Base-by-base conservation (phyloP, 2,113 vertebrate genomes). In the Rhabdomys dilectus region DNA sequence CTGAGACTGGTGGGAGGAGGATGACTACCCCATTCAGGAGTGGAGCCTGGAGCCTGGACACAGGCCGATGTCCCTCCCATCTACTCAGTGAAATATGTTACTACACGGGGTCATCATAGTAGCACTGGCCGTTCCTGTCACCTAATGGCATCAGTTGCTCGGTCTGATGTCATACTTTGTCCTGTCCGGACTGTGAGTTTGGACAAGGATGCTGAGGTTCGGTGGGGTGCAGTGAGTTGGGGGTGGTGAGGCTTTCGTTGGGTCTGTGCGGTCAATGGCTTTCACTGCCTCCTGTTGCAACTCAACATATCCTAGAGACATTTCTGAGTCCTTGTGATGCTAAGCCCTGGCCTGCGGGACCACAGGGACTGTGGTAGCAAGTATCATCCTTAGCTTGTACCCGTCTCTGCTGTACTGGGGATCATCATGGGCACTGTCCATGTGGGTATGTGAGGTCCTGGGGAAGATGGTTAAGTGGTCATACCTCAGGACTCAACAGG, bases 71-170 rank as follows among this genome's bases (percentile, higher is more conserved):
- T 1, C 0, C 80, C n/a, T 60, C 39, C 78, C 48, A 2, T 29
- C 66, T 53, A 12, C 51, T 36, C 12, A 51, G 0, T 58, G 19
- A 17, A 13, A 29, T 39, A 6, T 1, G 7, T 42, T 19, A 15
- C 34, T 34, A 0, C 29, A 22, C 0, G 0, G 45, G 17, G 15
- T 34, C 3, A 0, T 15, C 5, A 5, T 29, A 31, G 34, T 22
- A 13, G 66, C 4, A 31, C 26, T 0, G 17, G 76, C n/a, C 1
- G 51, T 10, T 6, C 26, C 34, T n/a, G 3, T 24, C 62, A 75
- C 70, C 66, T 45, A 15, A 4, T 0, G 5, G 39, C 7, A 31
- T n/a, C n/a, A 48, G 88, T n/a, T 6, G 48, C 85, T 70, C 81
- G 34, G 1, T 68, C 45, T 77, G 31, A 39, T 53, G 5, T 24